A percentile compares a stretch with the other conserved stretches of the same genome.
These are phyloP conservation scores for Stegana nigrithorax DNA, from an alignment of 2,888 invertebrate species.

Conservation along the genomic window DNA sequence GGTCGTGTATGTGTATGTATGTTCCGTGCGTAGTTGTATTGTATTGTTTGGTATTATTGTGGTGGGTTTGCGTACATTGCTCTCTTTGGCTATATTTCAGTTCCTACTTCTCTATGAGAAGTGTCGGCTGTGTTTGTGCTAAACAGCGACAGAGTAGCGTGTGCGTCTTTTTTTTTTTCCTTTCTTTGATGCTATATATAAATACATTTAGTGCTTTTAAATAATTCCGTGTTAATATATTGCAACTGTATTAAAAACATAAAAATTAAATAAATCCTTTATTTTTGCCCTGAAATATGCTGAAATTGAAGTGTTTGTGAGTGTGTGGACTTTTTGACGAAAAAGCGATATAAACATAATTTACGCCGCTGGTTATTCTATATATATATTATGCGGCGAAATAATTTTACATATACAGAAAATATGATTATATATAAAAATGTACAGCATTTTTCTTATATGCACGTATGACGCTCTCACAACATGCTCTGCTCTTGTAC, in stretches of 20 bases:
- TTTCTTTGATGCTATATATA: neutral
- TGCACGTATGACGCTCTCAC: neutral
- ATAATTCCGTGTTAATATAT: too few relatives aligned
- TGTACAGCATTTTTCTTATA: neutral
- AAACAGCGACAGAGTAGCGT: neutral
- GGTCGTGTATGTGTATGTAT: too few relatives aligned
- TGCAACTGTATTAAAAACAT: neutral
- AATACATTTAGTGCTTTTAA: too few relatives aligned
- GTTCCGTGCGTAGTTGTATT: too few relatives aligned
- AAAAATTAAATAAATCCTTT: too few relatives aligned
- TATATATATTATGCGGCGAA: neutral
- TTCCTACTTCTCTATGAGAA: neutral
- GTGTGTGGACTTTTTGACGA: conserved; percentile 28
- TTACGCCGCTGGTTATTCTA: conserved; percentile 37
- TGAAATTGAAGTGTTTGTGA: conserved; percentile 5
- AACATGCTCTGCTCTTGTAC: too few relatives aligned
- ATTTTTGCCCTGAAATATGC: too few relatives aligned
- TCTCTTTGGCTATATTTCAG: too few relatives aligned
- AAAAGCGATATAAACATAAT: conserved; percentile 46
- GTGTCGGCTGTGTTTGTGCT: neutral
- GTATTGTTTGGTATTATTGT: too few relatives aligned
- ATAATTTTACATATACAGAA: conserved; percentile 12
- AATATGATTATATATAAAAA: neutral
- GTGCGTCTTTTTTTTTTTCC: neutral
- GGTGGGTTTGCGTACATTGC: too few relatives aligned